A percentile compares a stretch with the other conserved stretches of the same genome.
Conservation (phyloP, 1,140 invertebrate genomes). For the Heterodera schachtii region DNA sequence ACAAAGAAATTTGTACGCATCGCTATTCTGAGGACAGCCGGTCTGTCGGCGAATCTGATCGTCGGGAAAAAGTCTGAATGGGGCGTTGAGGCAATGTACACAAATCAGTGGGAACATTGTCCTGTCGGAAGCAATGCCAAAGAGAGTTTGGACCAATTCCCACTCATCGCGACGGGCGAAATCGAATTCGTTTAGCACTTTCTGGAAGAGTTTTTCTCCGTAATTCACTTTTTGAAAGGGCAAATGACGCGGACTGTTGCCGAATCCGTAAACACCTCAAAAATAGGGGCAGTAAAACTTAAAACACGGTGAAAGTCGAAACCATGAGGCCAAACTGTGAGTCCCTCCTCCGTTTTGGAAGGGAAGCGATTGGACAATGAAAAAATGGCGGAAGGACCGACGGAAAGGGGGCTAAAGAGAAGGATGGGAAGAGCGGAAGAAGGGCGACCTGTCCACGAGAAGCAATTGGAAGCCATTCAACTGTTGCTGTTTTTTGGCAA, state of each 20-base stretch:
- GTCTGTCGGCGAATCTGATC: conserved; percentile 35
- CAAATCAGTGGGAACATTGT: conserved; percentile 30
- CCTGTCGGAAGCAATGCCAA: conserved; percentile 35
- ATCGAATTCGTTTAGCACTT: conserved; percentile 25
- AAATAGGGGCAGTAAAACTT: background rate
- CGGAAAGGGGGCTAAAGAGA: conserved; percentile 12
- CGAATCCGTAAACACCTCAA: conserved; percentile 43
- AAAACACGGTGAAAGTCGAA: background rate
- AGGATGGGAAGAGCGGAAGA: background rate
- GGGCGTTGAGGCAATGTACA: background rate
- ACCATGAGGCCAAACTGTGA: conserved; percentile 44
- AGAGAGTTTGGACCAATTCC: conserved; percentile 38
- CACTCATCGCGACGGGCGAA: conserved; percentile 17
- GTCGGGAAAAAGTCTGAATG: conserved; percentile 41
- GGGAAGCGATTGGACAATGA: conserved; percentile 45
- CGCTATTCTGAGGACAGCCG: conserved; percentile 8
- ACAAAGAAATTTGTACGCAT: conserved; percentile 41
- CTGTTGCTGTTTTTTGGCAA: conserved; percentile 22
- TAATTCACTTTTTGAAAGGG: conserved; percentile 51
- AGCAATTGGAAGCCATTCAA: conserved; percentile 55
- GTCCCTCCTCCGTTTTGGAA: conserved; percentile 16
- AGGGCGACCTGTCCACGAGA: conserved; percentile 40
- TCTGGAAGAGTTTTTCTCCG: conserved; percentile 39
- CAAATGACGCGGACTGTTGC: conserved; percentile 45
- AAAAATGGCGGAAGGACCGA: conserved; percentile 8